These are phyloP conservation scores for Gambusia holbrooki DNA, from an alignment of 2,113 vertebrate species.

Conservation along the genomic window DNA sequence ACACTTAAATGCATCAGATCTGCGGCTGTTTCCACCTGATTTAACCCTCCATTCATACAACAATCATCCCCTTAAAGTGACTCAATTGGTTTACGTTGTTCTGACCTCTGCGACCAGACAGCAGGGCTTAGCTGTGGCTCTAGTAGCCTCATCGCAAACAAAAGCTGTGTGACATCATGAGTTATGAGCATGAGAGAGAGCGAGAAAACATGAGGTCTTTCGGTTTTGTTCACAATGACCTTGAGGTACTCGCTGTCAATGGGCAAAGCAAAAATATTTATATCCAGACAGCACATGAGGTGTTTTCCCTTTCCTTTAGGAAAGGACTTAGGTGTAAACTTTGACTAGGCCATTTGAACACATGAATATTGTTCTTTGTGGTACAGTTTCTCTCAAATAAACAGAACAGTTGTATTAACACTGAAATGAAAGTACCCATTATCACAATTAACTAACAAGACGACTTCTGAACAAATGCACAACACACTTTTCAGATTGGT, in stretches of 20 bases:
- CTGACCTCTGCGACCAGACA: neutral
- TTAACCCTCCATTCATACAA: neutral
- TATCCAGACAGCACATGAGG: neutral
- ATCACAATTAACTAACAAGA: too few relatives aligned
- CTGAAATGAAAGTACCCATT: too few relatives aligned
- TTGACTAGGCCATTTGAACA: neutral
- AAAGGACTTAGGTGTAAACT: neutral
- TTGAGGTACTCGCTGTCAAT: neutral
- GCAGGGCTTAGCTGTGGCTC: neutral
- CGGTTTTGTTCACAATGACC: neutral
- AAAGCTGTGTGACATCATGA: slow-evolving; percentile 3
- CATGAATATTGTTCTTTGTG: neutral
- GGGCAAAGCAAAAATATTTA: too few relatives aligned
- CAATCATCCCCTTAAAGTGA: neutral
- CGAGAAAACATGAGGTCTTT: slow-evolving; percentile 25
- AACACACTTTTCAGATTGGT: too few relatives aligned
- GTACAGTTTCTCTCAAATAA: too few relatives aligned
- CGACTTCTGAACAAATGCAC: too few relatives aligned
- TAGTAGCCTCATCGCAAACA: slow-evolving; percentile 15
- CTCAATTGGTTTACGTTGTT: neutral
- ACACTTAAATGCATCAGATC: neutral
- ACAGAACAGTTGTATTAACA: neutral
- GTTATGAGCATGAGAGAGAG: neutral
- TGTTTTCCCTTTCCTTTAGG: neutral
- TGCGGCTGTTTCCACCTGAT: neutral